phyloP scores from a whole-genome alignment of 2,113 vertebrate genomes.

The Hemiscyllium ocellatum region DNA sequence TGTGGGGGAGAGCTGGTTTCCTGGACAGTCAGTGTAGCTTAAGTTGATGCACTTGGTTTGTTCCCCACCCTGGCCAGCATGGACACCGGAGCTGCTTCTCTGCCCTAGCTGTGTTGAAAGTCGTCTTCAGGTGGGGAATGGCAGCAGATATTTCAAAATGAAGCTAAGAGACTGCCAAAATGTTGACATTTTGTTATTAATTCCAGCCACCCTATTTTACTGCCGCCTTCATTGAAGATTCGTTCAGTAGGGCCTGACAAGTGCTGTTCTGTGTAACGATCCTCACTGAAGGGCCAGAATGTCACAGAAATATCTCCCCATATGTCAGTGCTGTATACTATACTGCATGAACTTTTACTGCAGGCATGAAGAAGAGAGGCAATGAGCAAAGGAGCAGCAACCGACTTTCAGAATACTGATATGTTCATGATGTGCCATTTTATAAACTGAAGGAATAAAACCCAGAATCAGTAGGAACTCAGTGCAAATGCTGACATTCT shows the following conservation, averaged over 20 bases:
- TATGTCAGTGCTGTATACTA: background rate
- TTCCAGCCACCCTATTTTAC: background rate
- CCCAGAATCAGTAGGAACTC: background rate
- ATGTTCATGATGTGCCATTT: background rate
- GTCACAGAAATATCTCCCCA: background rate
- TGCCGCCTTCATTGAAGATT: background rate
- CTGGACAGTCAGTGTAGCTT: background rate
- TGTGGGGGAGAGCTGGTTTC: no score
- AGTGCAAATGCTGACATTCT: background rate
- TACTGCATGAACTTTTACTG: background rate
- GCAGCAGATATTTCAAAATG: background rate
- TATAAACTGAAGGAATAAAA: background rate
- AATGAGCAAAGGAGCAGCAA: background rate
- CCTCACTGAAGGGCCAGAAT: background rate
- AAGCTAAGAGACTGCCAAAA: background rate
- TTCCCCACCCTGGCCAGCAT: background rate
- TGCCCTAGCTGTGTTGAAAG: background rate
- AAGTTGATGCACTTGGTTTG: background rate
- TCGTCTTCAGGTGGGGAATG: background rate
- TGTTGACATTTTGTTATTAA: background rate
- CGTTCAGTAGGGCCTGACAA: background rate
- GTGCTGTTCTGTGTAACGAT: background rate
- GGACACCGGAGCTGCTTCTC: background rate
- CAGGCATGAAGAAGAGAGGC: background rate
- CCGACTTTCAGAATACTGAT: background rate